Base-by-base conservation (phyloP, 2,888 invertebrate genomes). In the Nemotelus nigrinus region DNA sequence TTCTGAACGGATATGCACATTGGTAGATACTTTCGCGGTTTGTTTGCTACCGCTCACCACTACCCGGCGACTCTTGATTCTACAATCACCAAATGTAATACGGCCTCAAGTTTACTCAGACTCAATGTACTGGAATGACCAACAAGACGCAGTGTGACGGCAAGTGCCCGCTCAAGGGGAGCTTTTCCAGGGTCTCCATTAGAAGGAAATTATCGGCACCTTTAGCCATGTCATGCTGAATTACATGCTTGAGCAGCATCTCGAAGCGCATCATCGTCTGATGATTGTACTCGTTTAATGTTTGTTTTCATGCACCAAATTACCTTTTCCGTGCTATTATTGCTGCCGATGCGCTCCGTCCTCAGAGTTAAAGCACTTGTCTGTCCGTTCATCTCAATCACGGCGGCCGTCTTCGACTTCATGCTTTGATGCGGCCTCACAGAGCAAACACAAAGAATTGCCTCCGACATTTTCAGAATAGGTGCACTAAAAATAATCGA, bases 261-360 rank as follows among this genome's bases (percentile, higher is more conserved):
- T 74, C 39, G 74, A 47, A 63, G 58, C 58, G 60, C 47, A 74
- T 74, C 63, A 74, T 74, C 74, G 63, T 74, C 74, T 50, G 48
- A 60, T 48, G 63, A 74, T 74, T 74, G 74, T 43, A 47, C 74
- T 74, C 60, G 60, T 74, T 63, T 63, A 50, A 74, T 63, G 63
- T 74, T 74, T 74, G 74, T 74, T 74, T 74, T 74, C 74, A 74
- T 74, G 74, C 74, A 60, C 74, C 74, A 74, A 74, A 74, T 74
- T 74, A 74, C 74, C 63, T 74, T 60, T 74, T 60, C 63, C 74
- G 71, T 25, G 45, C 45, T 10, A 57, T 72, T 72, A 72, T 58
- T 58, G 45, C 25, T 43, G 48, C 45, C 45, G 44, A 3, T 47
- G 45, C 55, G 10, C 25, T 25, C 25, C 25, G 25, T 25, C 25